Evolutionary conservation across 2,797 vertebrate genomes (phyloP), one percentile per base, ranked within the genome.

Genomic region (Myotis myotis): DNA sequence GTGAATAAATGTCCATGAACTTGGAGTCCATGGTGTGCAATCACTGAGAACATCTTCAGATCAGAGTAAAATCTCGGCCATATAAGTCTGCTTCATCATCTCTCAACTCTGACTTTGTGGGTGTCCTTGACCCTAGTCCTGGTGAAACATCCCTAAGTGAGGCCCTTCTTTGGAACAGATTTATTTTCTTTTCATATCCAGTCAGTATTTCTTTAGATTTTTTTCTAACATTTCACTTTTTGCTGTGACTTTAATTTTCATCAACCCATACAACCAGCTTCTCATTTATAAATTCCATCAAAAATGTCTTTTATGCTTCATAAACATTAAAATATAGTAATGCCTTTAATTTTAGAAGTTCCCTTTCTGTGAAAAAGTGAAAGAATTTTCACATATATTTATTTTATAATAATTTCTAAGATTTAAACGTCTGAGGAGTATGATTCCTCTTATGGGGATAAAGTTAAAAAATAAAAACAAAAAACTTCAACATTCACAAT

Each of bases 401-500:
- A 30, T 71, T 81, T 89, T 74, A 23, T 13, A 70, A 33, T 30
- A 91, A 75, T 2, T 64, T 89, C 60, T 93, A 93, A 68, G 33
- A 17, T 89, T 94, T 85, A 64, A 49, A 75, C 72, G 17, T 57
- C 68, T 70, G 47, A 9, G n/a, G 12, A 92, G 62, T 51, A 68
- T 72, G n/a, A 71, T 71, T 83, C 66, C 5, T 57, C 44, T 86
- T 62, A 81, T 33, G 25, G 15, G 23, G 3, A 76, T 92, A 86
- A 91, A 92, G 28, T 33, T 94, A 2, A 53, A 96, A 87, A 91
- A 55, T 51, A 38, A 86, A 90, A 93, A 66, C 8, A 33, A 36
- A 85, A 60, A 55, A 22, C 4, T 60, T 13, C 23, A 62, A 2
- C 6, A 13, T 88, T 92, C 33, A 81, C 3, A 49, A 12, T 66